Evolutionary conservation across 2,797 vertebrate genomes (phyloP).

Genomic region (Bradypodion ventrale): DNA sequence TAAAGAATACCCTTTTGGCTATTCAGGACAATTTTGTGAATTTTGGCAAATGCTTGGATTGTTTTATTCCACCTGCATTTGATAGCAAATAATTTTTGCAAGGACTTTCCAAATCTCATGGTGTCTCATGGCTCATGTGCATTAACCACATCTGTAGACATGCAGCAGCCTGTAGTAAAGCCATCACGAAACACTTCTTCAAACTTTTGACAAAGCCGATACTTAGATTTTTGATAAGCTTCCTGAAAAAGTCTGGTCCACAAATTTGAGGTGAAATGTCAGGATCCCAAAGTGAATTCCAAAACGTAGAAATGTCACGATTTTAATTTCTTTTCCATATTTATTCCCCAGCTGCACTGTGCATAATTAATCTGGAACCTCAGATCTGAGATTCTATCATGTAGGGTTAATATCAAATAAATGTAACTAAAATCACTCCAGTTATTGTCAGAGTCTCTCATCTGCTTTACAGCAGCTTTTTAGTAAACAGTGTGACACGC

Average conservation of each 20-base stretch:
- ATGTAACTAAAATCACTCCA: neutral
- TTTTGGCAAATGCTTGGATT: neutral
- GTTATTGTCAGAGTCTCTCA: neutral
- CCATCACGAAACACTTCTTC: neutral
- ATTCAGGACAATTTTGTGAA: neutral
- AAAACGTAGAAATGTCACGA: neutral
- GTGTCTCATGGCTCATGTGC: neutral
- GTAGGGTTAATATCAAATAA: neutral
- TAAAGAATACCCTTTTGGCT: neutral
- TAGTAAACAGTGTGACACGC: neutral
- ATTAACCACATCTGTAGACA: neutral
- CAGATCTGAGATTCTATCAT: neutral
- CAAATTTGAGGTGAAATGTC: neutral
- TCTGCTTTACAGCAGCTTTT: neutral
- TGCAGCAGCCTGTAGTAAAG: neutral
- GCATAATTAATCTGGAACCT: neutral
- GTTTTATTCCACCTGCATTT: neutral
- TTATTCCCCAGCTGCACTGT: neutral
- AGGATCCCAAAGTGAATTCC: neutral
- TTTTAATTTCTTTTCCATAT: neutral
- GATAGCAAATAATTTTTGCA: neutral
- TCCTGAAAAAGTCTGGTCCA: no score
- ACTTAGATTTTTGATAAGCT: neutral
- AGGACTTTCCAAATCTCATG: neutral
- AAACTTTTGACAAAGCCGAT: neutral